Evolutionary conservation across 2,888 invertebrate genomes (phyloP).

Genomic region (Plebejus melissa): DNA sequence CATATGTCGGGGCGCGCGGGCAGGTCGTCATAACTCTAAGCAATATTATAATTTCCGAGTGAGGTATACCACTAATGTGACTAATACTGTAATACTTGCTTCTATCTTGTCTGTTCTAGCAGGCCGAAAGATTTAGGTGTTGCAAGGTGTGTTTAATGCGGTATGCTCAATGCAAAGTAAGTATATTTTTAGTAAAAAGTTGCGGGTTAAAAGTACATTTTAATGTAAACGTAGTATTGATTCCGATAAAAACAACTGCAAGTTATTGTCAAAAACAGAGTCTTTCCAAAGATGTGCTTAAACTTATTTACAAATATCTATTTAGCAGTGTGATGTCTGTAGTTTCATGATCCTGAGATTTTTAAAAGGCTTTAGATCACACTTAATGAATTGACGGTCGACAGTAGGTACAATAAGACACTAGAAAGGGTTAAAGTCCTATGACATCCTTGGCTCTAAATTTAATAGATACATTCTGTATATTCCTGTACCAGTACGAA

Average conservation of each 20-base stretch:
- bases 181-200: background rate
- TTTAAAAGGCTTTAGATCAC: too few relatives aligned
- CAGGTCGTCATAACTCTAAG: slow-evolving; percentile 73
- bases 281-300: too few relatives aligned
- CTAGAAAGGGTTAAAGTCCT: background rate
- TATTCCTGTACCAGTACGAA: background rate
- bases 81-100: slow-evolving; percentile 76
- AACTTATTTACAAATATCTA: too few relatives aligned
- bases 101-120: slow-evolving; percentile 73
- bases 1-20: slow-evolving; percentile 66
- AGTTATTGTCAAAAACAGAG: too few relatives aligned
- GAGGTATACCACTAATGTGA: slow-evolving; percentile 76
- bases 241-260: background rate
- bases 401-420: background rate
- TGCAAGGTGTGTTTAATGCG: slow-evolving; percentile 47
- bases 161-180: slow-evolving; percentile 37
- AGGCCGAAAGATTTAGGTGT: slow-evolving; percentile 73
- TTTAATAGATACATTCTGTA: too few relatives aligned
- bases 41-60: slow-evolving; percentile 74
- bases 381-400: background rate
- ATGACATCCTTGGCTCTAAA: too few relatives aligned
- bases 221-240: too few relatives aligned
- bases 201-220: too few relatives aligned
- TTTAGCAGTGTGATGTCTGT: too few relatives aligned
- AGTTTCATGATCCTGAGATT: too few relatives aligned